These are phyloP conservation scores for Oncopodura yosiiana DNA, from an alignment of 1,140 invertebrate genomes.

Conservation along the genomic window DNA sequence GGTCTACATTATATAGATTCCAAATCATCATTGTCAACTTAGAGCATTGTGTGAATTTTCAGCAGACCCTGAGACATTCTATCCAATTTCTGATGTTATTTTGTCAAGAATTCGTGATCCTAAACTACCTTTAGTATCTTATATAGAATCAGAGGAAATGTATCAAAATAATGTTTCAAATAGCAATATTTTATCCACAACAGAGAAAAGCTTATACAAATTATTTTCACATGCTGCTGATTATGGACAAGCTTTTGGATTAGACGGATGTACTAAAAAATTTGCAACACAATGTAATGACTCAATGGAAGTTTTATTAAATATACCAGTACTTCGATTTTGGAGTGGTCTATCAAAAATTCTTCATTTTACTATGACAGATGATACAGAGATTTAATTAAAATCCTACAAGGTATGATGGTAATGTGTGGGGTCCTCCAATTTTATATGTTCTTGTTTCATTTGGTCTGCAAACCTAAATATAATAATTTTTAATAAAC, in stretches of 20 bases:
- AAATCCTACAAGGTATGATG: too few relatives aligned
- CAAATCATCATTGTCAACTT: slow-evolving; percentile 34
- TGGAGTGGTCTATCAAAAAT: slow-evolving; percentile 22
- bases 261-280: slow-evolving; percentile 7
- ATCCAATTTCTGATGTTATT: slow-evolving; percentile 34
- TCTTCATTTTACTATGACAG: slow-evolving; percentile 18
- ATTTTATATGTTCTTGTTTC: too few relatives aligned
- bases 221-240: slow-evolving; percentile 20
- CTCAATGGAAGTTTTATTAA: slow-evolving; percentile 24
- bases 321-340: slow-evolving; percentile 30
- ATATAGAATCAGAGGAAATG: too few relatives aligned
- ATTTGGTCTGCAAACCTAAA: too few relatives aligned
- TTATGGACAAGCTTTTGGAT: slow-evolving; percentile 20
- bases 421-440: too few relatives aligned
- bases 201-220: slow-evolving; percentile 20
- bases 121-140: too few relatives aligned
- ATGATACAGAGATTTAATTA: slow-evolving; percentile 2
- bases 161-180: too few relatives aligned
- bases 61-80: slow-evolving; percentile 33
- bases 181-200: not conserved
- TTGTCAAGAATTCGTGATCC: slow-evolving; percentile 24
- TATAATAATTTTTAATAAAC: too few relatives aligned
- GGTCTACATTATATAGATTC: slow-evolving; percentile 27
- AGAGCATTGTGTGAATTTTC: slow-evolving; percentile 36
- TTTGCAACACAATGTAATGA: slow-evolving; percentile 22